Evolutionary conservation across 2,888 invertebrate genomes (phyloP), one percentile per base, ranked within the genome.

Genomic region (Xestia ashworthii): DNA sequence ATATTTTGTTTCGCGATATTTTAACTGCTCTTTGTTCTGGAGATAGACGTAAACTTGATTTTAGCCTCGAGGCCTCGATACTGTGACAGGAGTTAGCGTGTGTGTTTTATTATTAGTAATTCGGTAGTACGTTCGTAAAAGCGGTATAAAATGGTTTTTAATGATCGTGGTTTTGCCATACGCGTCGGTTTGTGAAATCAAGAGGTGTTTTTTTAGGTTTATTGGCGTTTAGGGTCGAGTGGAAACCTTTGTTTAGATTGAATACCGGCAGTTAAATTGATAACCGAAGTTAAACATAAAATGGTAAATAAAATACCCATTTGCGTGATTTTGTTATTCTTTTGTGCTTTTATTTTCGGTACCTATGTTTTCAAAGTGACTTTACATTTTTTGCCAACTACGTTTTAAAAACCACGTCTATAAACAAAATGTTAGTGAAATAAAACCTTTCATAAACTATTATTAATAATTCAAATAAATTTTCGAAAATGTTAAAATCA

Each of bases 21-120:
- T 95, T 95, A 94, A 95, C 94, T 91, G 93, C 93, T 95, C 96
- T 96, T 96, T 96, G 96, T 96, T 95, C 92, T 91, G 91, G 78
- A 90, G 89, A 91, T 92, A 92, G 89, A 91, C 92, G 93, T 93
- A 92, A 94, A 94, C 93, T 93, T 91, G 92, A 93, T 93, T 93
- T 92, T 93, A 94, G 94, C 93, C 91, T 92, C 93, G 91, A 90
- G 90, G 89, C 89, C 90, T 87, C 90, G 89, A 89, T 91, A 90
- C 89, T 91, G 93, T 94, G 94, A 92, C 92, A 93, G 90, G 92
- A 93, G 91, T 93, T 88, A 89, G 92, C 94, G 94, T 90, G 95
- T 95, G 96, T 95, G 95, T 93, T 95, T 94, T 93, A 94, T 94
- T 94, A 90, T 91, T 92, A 92, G 94, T 94, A 94, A 94, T 95